Evolutionary conservation across 2,888 invertebrate species (phyloP).

Genomic region (Oscheius sp.): DNA sequence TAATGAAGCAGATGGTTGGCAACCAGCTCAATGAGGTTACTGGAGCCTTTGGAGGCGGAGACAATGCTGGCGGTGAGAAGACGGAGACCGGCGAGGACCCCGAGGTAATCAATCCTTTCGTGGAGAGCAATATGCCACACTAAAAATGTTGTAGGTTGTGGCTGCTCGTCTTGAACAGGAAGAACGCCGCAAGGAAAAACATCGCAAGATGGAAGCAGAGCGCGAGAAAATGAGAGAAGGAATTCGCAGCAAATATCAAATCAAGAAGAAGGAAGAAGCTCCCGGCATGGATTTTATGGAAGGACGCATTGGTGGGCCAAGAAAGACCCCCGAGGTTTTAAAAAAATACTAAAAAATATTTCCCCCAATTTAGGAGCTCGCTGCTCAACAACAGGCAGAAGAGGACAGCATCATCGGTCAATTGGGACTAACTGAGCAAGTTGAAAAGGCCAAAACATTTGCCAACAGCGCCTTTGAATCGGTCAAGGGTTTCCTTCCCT

Average conservation of each 20-base stretch:
- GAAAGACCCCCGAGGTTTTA: constrained; percentile 92
- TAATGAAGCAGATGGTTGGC: constrained; percentile 73
- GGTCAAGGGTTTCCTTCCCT: constrained; percentile 72
- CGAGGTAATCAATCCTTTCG: constrained; percentile 77
- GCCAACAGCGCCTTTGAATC: constrained; percentile 71
- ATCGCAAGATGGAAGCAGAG: constrained; percentile 99
- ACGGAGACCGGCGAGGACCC: constrained; percentile 98
- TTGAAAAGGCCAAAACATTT: constrained; percentile 73
- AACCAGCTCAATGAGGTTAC: constrained; percentile 71
- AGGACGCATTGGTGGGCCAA: constrained; percentile 79
- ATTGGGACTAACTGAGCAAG: constrained; percentile 71
- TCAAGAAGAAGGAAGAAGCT: constrained; percentile 96
- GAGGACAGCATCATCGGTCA: constrained; percentile 77
- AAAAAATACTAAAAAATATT: background rate
- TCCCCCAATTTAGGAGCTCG: constrained; percentile 81
- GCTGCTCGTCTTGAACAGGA: constrained; percentile 98
- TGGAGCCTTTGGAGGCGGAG: constrained; percentile 55
- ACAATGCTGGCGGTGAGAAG: constrained; percentile 77
- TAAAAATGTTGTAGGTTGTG: constrained; percentile 78
- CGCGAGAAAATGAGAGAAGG: constrained; percentile 98
- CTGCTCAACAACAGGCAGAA: constrained; percentile 90
- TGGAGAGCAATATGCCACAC: background rate
- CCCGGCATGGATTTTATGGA: constrained; percentile 65
- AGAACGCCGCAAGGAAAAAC: constrained; percentile 97
- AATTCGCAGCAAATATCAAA: constrained; percentile 96